Evolutionary conservation across 2,888 invertebrate species (phyloP).

Genomic region (Notodonta ziczac): DNA sequence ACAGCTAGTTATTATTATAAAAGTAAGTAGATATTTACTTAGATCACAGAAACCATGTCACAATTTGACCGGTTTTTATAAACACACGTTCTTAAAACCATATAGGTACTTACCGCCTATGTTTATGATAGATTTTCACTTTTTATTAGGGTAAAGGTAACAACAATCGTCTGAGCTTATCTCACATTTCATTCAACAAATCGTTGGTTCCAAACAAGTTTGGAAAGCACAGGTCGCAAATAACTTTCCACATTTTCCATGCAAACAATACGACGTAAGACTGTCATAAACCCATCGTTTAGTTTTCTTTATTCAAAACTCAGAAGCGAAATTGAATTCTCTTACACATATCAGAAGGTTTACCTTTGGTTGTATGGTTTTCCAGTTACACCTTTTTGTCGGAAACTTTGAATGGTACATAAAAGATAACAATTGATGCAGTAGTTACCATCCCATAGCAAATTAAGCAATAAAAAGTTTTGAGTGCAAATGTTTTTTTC

Average conservation of each 20-base stretch:
- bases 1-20: too few species aligned
- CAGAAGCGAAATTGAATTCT: constrained; percentile 7
- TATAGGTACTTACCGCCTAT: too few species aligned
- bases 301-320: constrained; percentile 16
- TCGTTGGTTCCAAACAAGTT: constrained; percentile 22
- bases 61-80: too few species aligned
- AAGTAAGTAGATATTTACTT: too few species aligned
- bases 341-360: constrained; percentile 9
- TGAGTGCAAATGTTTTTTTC: neutral
- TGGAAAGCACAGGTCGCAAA: constrained; percentile 33
- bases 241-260: constrained; percentile 30
- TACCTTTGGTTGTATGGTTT: constrained; percentile 6
- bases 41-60: too few species aligned
- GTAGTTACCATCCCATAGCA: neutral
- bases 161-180: constrained; percentile 13
- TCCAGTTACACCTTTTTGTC: constrained; percentile 19
- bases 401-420: neutral
- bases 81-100: too few species aligned
- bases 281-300: constrained; percentile 26
- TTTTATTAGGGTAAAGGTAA: neutral
- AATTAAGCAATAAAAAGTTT: neutral
- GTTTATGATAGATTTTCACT: neutral
- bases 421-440: neutral
- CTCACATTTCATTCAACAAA: constrained; percentile 14
- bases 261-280: constrained; percentile 28